Percentiles rank a stretch among this genome's conserved stretches.
These are phyloP conservation scores for Catocala sponsa DNA, from an alignment of 2,888 invertebrate genomes.

Conservation along the genomic window DNA sequence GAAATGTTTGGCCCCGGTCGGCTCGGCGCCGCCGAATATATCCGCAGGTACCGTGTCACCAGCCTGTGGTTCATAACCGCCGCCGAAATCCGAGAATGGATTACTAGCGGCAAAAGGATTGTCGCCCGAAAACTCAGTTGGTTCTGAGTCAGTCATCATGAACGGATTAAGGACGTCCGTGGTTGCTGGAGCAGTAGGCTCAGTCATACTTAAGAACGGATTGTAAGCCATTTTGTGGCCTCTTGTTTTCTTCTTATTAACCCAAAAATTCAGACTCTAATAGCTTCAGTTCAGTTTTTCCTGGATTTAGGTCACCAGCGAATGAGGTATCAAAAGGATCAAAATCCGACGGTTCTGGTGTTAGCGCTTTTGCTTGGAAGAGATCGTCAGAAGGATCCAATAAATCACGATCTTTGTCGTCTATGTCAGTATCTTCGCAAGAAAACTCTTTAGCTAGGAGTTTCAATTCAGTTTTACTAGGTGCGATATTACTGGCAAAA, in stretches of 20 bases:
- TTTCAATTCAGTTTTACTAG: constrained; percentile 93
- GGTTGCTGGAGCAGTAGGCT: constrained; percentile 85
- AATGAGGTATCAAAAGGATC: constrained; percentile 96
- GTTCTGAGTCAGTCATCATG: constrained; percentile 85
- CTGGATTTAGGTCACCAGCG: constrained; percentile 91
- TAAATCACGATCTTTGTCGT: constrained; percentile 77
- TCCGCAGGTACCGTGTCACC: constrained; percentile 79
- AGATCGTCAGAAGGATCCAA: constrained; percentile 85
- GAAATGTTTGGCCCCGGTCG: constrained; percentile 71
- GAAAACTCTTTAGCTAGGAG: constrained; percentile 93
- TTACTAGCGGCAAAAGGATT: constrained; percentile 93
- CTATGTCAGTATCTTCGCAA: constrained; percentile 74
- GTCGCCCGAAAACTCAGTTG: constrained; percentile 72
- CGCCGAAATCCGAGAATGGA: constrained; percentile 90
- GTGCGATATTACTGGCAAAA: constrained; percentile 92
- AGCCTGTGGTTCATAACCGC: constrained; percentile 71
- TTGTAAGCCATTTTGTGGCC: constrained; percentile 90
- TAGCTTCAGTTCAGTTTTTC: constrained; percentile 92
- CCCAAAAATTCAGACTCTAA: constrained; percentile 91
- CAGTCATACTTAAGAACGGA: constrained; percentile 93
- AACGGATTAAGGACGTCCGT: constrained; percentile 90
- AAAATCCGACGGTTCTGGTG: constrained; percentile 89
- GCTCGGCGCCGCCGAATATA: constrained; percentile 77
- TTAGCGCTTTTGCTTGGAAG: constrained; percentile 91
- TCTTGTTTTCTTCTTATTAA: constrained; percentile 37